Conservation (phyloP, 2,888 invertebrate species). For the Ophraella communa region DNA sequence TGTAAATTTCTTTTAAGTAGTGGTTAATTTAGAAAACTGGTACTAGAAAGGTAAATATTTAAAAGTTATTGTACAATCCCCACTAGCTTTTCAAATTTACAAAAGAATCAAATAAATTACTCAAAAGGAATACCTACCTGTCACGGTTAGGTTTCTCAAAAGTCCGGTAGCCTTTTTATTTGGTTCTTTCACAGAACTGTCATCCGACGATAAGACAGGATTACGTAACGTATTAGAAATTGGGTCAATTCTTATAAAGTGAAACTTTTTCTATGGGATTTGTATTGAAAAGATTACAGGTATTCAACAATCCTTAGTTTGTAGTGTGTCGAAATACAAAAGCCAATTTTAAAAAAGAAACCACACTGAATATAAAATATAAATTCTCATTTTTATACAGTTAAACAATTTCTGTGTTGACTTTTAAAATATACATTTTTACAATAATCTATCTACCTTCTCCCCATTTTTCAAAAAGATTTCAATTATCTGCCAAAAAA, state of each 20-base stretch:
- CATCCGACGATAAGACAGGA: not conserved
- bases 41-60: no score
- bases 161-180: not conserved
- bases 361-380: not conserved
- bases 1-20: no score
- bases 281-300: not conserved
- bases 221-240: not conserved
- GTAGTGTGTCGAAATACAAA: not conserved
- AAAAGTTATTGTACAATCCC: no score
- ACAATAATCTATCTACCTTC: not conserved
- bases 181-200: not conserved
- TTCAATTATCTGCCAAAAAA: not conserved
- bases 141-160: not conserved
- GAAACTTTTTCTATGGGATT: not conserved
- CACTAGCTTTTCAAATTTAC: not conserved
- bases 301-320: not conserved
- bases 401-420: no score
- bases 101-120: not conserved
- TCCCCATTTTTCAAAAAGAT: not conserved
- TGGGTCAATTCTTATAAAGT: not conserved
- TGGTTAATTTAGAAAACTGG: no score
- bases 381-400: no score
- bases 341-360: not conserved
- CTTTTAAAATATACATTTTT: no score
- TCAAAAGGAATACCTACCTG: not conserved